A percentile compares a stretch with the other conserved stretches of the same genome.
phyloP scores from a whole-genome alignment of 2,888 invertebrate genomes.

The Limenitis arthemis region DNA sequence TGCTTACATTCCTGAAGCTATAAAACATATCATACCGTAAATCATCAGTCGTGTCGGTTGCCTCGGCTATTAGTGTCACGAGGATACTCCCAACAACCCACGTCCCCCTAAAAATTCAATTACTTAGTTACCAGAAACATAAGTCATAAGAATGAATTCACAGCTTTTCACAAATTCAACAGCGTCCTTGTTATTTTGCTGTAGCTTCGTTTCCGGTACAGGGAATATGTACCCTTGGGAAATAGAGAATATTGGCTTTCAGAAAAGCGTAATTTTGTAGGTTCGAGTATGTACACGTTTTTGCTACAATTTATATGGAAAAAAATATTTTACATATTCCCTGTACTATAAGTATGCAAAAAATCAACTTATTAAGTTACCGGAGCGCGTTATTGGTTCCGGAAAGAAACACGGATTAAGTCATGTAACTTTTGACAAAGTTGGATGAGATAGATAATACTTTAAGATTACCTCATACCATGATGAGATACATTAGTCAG shows the following conservation, averaged over 20 bases:
- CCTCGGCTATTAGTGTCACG: constrained; percentile 29
- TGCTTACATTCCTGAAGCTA: too few relatives aligned
- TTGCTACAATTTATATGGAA: constrained; percentile 7
- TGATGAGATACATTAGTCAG: too few relatives aligned
- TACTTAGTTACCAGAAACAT: constrained; percentile 41
- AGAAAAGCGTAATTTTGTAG: constrained; percentile 14
- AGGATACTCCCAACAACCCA: constrained; percentile 17
- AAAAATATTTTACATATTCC: constrained; percentile 9
- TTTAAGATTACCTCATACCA: not conserved
- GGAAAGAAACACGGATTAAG: constrained; percentile 8
- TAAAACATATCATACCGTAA: not conserved
- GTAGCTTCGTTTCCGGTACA: not conserved
- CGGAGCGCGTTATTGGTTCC: constrained; percentile 20
- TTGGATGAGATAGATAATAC: not conserved
- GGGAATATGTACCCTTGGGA: constrained; percentile 11
- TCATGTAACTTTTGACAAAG: constrained; percentile 1
- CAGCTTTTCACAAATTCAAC: constrained; percentile 1
- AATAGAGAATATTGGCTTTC: constrained; percentile 21
- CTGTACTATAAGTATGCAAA: constrained; percentile 25
- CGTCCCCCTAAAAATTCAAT: constrained; percentile 54
- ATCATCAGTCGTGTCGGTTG: constrained; percentile 11
- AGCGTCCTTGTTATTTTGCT: constrained; percentile 2
- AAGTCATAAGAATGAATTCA: not conserved
- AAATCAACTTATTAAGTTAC: constrained; percentile 25
- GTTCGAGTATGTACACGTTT: not conserved